Percentiles rank a stretch among this genome's conserved stretches.
phyloP scores from a whole-genome alignment of 2,113 vertebrate genomes.

The Plestiodon gilberti region DNA sequence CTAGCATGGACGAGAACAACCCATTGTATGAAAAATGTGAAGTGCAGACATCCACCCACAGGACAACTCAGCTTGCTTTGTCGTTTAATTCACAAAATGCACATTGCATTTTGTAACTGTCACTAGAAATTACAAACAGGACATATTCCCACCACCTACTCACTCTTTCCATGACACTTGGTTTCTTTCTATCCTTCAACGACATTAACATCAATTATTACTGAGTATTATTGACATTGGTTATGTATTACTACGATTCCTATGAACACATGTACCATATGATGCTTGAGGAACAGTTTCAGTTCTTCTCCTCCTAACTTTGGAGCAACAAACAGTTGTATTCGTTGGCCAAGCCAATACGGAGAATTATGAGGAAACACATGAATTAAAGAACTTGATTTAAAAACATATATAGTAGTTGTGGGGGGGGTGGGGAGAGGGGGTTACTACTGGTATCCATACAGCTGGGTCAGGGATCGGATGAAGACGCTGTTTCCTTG shows the following conservation, averaged over 20 bases:
- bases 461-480: not conserved
- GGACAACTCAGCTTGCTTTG: not conserved
- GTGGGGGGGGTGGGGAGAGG: too few species aligned
- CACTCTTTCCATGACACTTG: not conserved
- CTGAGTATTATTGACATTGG: not conserved
- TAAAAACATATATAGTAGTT: too few species aligned
- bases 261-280: not conserved
- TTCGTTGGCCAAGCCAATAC: not conserved
- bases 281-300: not conserved
- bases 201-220: not conserved
- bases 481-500: not conserved
- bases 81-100: not conserved
- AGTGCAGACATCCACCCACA: too few species aligned
- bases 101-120: not conserved
- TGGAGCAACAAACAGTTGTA: not conserved
- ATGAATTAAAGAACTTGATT: too few species aligned
- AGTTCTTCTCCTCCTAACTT: not conserved
- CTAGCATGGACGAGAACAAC: not conserved
- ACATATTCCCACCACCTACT: not conserved
- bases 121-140: not conserved
- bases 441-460: not conserved
- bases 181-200: not conserved
- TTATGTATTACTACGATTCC: not conserved
- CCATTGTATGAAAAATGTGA: not conserved
- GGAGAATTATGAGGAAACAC: not conserved